Conservation (phyloP, 2,113 vertebrate species). For the Pseudopipra pipra region DNA sequence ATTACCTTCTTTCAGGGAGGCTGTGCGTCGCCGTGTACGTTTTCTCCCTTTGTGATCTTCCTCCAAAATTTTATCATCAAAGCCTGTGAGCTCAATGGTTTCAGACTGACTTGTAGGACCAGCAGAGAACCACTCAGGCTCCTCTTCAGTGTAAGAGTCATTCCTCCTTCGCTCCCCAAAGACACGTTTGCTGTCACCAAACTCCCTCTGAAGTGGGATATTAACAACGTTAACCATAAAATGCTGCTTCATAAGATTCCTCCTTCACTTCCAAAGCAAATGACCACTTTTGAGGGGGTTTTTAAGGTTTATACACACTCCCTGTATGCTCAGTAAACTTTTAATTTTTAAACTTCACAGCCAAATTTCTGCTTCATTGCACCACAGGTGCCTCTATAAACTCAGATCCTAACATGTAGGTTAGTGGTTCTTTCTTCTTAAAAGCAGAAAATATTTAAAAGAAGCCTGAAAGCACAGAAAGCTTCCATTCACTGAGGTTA, state of each 20-base stretch:
- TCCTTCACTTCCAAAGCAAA: not conserved
- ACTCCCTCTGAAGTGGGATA: slow-evolving; percentile 83
- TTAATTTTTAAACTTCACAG: not conserved
- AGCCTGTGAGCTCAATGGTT: slow-evolving; percentile 96
- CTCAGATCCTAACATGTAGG: not conserved
- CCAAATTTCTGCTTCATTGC: not conserved
- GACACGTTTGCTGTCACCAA: slow-evolving; percentile 90
- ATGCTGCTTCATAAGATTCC: not conserved
- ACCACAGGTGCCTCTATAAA: not conserved
- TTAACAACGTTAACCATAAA: not conserved
- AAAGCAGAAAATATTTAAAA: not conserved
- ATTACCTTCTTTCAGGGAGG: slow-evolving; percentile 88
- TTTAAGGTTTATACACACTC: not conserved
- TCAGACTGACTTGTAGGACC: slow-evolving; percentile 98
- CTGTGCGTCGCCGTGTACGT: slow-evolving; percentile 81
- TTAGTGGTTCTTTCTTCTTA: not conserved
- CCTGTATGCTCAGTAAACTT: not conserved
- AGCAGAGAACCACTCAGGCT: slow-evolving; percentile 97
- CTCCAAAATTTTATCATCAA: slow-evolving; percentile 94
- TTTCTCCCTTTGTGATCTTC: slow-evolving; percentile 91
- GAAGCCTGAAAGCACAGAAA: not conserved
- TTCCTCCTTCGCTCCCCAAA: slow-evolving; percentile 95
- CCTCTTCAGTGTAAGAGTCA: slow-evolving; percentile 95
- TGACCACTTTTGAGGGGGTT: no score
- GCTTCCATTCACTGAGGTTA: not conserved